Percentiles rank a stretch among this genome's conserved stretches.
Conservation (phyloP, 2,888 invertebrate species). For the Dascillus cervinus region DNA sequence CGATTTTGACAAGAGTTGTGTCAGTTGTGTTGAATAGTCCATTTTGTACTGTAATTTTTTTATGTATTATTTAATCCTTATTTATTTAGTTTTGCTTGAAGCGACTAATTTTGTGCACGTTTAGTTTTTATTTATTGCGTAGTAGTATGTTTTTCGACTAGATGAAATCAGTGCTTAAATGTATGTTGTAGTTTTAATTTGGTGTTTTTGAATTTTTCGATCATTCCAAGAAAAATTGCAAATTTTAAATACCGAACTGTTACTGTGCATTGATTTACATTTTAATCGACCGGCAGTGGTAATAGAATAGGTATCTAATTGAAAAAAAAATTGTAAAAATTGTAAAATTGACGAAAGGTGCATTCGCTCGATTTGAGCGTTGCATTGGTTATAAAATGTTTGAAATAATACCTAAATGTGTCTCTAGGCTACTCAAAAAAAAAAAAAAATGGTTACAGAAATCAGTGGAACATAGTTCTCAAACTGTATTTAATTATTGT, state of each 20-base stretch:
- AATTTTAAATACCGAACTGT: background rate
- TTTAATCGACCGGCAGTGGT: background rate
- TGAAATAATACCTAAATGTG: no score
- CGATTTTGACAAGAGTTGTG: conserved; percentile 11
- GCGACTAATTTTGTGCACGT: conserved; percentile 9
- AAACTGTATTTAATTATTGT: conserved; percentile 35
- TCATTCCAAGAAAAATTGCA: no score
- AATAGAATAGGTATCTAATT: background rate
- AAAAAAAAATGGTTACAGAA: conserved; percentile 13
- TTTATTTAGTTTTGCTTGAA: conserved; percentile 30
- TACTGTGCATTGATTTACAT: background rate
- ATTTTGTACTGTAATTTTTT: conserved; percentile 27
- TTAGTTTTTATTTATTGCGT: conserved; percentile 7
- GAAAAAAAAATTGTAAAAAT: background rate
- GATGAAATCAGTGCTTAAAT: background rate
- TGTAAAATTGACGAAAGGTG: background rate
- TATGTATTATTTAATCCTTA: conserved; percentile 29
- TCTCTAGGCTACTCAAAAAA: no score
- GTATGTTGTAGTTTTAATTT: background rate
- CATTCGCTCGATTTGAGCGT: background rate
- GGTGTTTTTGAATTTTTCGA: background rate
- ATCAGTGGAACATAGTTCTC: conserved; percentile 37
- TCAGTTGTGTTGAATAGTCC: conserved; percentile 26
- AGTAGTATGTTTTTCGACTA: conserved; percentile 2
- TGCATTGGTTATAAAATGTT: no score